Evolutionary conservation across 2,888 invertebrate genomes (phyloP), one percentile per base, ranked within the genome.

Genomic region (Lacanobia oleracea): DNA sequence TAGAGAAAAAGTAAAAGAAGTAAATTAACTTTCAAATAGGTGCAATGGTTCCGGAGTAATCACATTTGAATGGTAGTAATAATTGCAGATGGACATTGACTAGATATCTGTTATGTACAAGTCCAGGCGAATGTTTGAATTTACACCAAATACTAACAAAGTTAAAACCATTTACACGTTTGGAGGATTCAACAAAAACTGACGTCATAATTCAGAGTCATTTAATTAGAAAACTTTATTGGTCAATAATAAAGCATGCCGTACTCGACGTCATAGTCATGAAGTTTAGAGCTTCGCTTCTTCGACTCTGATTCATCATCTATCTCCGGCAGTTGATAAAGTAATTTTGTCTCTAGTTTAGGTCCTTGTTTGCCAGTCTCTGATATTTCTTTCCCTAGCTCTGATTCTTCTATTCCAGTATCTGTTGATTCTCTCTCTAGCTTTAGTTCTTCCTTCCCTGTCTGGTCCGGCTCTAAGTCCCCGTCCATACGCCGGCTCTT

Each of bases 191-290:
- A n/a, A n/a, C n/a, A n/a, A n/a, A 43, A 43, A 43, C 3, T 43
- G 43, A 14, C 43, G 5, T 43, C 14, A 6, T 0, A 43, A 43
- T 14, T 43, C 14, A 14, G 2, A 14, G 12, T 12, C 12, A 12
- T 43, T 43, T 43, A 14, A 5, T 43, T 16, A 3, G 5, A 50
- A 50, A 50, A 3, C 60, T 87, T 86, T 87, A 88, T 85, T 88
- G 14, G n/a, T 91, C 82, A 94, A 79, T 91, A 90, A 87, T 94
- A 94, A 57, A 93, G 81, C 65, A 89, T 82, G 3, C 94, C 94
- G 69, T 93, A 94, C 72, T 95, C 95, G 6, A 94, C 78, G 69
- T 94, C 94, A 64, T 93, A 94, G 16, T 94, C 92, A 9, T 54
- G 37, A 59, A 43, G 4, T 40, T 61, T 53, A 16, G 37, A 40